Evolutionary conservation across 2,113 vertebrate species (phyloP), one percentile per base, ranked within the genome.

Genomic region (Ranitomeya variabilis): DNA sequence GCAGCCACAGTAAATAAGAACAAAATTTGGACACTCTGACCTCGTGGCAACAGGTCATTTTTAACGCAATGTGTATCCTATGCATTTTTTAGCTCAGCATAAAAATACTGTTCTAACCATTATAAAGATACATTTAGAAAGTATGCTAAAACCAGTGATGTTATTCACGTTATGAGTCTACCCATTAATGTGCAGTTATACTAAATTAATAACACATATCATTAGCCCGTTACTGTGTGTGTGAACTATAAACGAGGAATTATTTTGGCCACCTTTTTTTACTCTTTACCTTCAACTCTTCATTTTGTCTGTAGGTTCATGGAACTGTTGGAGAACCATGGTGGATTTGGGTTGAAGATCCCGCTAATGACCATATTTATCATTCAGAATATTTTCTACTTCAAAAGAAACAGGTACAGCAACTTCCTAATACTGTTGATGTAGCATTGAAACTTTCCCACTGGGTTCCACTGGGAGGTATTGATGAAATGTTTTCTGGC

Each of bases 261-360:
- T 6, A 37, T 1, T 74, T 45, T 15, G 14, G 69, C 0, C 18
- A 10, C 37, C 9, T 76, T 19, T 52, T 18, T 52, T 12, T 12
- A 0, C 62, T 37, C 67, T 0, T 12, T 31, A 31, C 18, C 3
- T 54, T n/a, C 4, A 31, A n/a, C 21, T 13, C 3, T 74, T 37
- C 55, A 16, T 74, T 76, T 79, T 86, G 7, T 78, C 12, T 15
- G 0, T 92, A 99, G 98, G 97, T 97, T 9, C 98, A 99, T 13
- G 98, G 98, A 31, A 97, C 96, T 59, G 97, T 98, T 79, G 97
- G 97, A 59, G 98, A 99, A 91, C 98, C 98, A 0, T 99, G 98
- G 98, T 99, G 98, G 98, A 95, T 99, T 90, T 99, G 98, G 98
- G 98, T 99, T 83, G 98, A 99, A 93, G 98, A 99, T 90, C 97